phyloP scores from a whole-genome alignment of 2,113 vertebrate genomes.

The Microcebus murinus region DNA sequence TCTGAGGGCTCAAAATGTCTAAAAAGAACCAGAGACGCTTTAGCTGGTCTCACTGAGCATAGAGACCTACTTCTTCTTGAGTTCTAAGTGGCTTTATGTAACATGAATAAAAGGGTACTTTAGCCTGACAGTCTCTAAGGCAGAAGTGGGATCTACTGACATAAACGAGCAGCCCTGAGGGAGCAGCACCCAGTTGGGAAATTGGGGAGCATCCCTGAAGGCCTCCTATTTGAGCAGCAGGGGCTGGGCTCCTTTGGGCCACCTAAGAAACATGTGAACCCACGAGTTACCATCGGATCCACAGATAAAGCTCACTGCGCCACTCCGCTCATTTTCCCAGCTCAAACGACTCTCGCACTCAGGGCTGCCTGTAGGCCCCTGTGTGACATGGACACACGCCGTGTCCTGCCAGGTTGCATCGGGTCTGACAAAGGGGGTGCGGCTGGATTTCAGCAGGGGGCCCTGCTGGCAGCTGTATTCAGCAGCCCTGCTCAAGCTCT shows the following conservation, averaged over 20 bases:
- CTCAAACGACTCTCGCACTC: neutral
- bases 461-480: neutral
- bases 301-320: neutral
- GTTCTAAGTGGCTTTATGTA: neutral
- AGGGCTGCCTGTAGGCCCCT: neutral
- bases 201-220: neutral
- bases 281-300: neutral
- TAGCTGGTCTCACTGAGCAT: neutral
- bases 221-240: neutral
- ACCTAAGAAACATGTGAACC: neutral
- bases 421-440: neutral
- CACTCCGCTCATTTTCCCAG: neutral
- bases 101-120: neutral
- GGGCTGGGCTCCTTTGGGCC: neutral
- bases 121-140: neutral
- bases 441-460: neutral
- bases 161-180: neutral
- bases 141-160: neutral
- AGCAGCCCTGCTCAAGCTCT: neutral
- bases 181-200: neutral
- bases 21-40: neutral
- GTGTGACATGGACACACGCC: neutral
- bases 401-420: fast-evolving
- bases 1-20: neutral
- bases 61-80: neutral